Evolutionary conservation across 1,140 invertebrate species (phyloP), one percentile per base, ranked within the genome.

Genomic region (Drosophila serrata): DNA sequence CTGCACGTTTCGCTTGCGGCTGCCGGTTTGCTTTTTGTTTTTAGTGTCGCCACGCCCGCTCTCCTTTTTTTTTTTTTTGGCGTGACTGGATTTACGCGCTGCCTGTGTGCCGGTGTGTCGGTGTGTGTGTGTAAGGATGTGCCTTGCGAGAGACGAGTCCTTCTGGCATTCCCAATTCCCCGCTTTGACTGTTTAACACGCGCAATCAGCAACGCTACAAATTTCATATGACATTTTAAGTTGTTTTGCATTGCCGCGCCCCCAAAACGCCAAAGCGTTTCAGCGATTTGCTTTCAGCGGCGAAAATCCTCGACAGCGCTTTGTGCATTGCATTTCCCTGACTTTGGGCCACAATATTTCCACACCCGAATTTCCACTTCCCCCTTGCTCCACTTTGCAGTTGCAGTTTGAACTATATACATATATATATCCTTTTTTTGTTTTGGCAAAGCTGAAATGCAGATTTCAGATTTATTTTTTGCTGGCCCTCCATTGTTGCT

Each of bases 141-240:
- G 51, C 19, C 33, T n/a, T 37, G 33, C 39, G 13, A 35, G 19
- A 51, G 56, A 69, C 35, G 61, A 60, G 42, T 35, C n/a, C 45
- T 56, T 31, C 24, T 22, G 17, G 39, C 68, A 31, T 37, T 40
- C 53, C 19, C 59, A 45, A 69, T 69, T 72, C 59, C 60, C 70
- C 33, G 35, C 24, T 68, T 77, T 77, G 75, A 39, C 84, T 87
- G 63, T 74, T 88, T 88, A 88, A 84, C 85, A 88, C 84, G 61
- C 80, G 84, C 85, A 88, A 88, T 88, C 84, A 88, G 84, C 85
- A 80, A 49, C 81, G 84, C 85, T 81, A 88, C 84, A 88, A 88
- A 88, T 88, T 88, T 88, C 75, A 88, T 88, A 88, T 88, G 84
- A 90, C 81, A 88, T 90, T 90, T 88, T 88, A 90, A 88, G 84